Base-by-base conservation (phyloP, 2,888 invertebrate genomes). In the Nomada fucata region DNA sequence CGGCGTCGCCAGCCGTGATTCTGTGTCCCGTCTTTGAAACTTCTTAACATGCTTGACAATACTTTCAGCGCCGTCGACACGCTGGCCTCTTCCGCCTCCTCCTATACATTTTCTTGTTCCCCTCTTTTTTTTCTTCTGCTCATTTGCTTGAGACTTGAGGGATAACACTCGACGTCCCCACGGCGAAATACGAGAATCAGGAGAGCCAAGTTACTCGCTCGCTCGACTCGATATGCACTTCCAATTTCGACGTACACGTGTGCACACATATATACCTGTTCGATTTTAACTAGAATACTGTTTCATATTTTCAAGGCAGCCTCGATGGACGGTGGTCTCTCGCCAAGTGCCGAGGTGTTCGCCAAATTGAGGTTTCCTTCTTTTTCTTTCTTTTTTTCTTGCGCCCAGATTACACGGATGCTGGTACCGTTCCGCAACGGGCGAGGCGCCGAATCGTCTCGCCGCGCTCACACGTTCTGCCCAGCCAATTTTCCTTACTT, bases 41-140 rank as follows among this genome's bases (percentile, higher is more conserved):
- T 76, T 72, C 87, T 85, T 79, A 84, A 84, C 76, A 77, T 84
- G 85, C 84, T 85, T 29, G 7, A 29, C 29, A 87, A 87, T 84
- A 76, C 73, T 50, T 53, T 67, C 73, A 55, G 52, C 69, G 64
- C 68, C 23, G 63, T 11, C 50, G 61, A 50, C 52, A 23, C 57
- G 42, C 23, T 79, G 5, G 10, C 57, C 20, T 15, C 15, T 23
- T 42, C 15, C 50, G 42, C 5, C 18, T 42, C 13, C 2, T 5
- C 55, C 44, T 63, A 9, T 9, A 23, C 47, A 3, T 47, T 47
- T 47, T 13, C 15, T 44, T 15, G 4, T 47, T 57, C 5, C 2
- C 42, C 9, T 13, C 44, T 55, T 26, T 29, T 1, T 20, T 44
- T 23, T 18, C 36, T 63, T 36, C 23, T 50, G 3, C 15, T 42